These are phyloP conservation scores for Slavum lentiscoides DNA, from an alignment of 2,888 invertebrate genomes.

Conservation along the genomic window DNA sequence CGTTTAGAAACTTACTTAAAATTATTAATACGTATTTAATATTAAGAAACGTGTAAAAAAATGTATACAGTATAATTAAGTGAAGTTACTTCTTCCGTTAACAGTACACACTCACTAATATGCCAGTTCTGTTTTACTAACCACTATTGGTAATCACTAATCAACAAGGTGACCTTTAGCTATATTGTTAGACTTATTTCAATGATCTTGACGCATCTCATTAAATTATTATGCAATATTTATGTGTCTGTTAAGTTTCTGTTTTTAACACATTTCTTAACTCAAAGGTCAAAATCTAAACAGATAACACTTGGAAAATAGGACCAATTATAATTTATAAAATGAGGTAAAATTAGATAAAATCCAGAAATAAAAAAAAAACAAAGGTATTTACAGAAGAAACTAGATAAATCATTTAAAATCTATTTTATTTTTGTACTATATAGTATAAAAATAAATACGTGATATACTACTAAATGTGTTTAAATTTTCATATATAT, in stretches of 20 bases:
- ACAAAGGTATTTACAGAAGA: not conserved
- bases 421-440: not conserved
- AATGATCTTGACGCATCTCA: constrained; percentile 28
- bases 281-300: constrained; percentile 24
- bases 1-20: constrained; percentile 19
- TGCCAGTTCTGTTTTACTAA: constrained; percentile 6
- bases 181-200: constrained; percentile 27
- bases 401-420: not conserved
- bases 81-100: not conserved
- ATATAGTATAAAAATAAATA: not conserved
- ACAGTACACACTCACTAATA: constrained; percentile 6
- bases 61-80: constrained; percentile 2
- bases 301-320: constrained; percentile 2
- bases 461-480: too few species aligned
- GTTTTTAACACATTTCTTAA: not conserved
- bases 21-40: not conserved
- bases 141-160: constrained; percentile 37
- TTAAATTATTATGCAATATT: constrained; percentile 14
- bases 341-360: not conserved
- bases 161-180: constrained; percentile 50
- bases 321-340: not conserved
- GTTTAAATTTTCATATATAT: too few species aligned
- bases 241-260: constrained; percentile 6
- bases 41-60: not conserved
- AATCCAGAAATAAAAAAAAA: not conserved